Conservation (phyloP, 2,797 vertebrate species). For the Australoheros facetus region DNA sequence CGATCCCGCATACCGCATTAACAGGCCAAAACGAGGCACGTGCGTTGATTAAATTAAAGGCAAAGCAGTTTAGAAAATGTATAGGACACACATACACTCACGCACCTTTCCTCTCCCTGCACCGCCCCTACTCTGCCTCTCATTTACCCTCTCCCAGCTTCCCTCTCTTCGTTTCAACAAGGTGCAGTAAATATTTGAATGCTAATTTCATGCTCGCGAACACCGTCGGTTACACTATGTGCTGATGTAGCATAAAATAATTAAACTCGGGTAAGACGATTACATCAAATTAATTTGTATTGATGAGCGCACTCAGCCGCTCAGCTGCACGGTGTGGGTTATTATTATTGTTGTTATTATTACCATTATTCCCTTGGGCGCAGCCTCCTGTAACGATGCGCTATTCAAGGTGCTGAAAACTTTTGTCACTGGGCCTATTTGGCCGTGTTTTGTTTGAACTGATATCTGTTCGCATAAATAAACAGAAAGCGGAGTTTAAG, state of each 20-base stretch:
- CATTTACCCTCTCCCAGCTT: conserved; percentile 22
- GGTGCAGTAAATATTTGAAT: conserved; percentile 68
- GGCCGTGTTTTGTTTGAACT: conserved; percentile 15
- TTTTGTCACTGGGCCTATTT: conserved; percentile 31
- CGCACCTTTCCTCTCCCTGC: neutral
- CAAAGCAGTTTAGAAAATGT: neutral
- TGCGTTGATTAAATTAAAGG: conserved; percentile 33
- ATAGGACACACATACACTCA: neutral
- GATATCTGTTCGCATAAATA: conserved; percentile 15
- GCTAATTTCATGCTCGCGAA: conserved; percentile 68
- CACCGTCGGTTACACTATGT: conserved; percentile 52
- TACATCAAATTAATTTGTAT: conserved; percentile 72
- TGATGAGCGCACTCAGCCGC: conserved; percentile 61
- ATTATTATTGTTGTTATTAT: conserved; percentile 36
- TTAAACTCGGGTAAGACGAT: conserved; percentile 71
- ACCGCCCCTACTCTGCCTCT: conserved; percentile 3
- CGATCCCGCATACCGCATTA: neutral
- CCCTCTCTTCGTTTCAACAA: conserved; percentile 23
- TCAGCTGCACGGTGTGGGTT: conserved; percentile 34
- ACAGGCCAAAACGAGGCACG: conserved; percentile 12
- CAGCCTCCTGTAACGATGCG: conserved; percentile 19
- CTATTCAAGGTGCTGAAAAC: conserved; percentile 65
- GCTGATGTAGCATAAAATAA: conserved; percentile 74
- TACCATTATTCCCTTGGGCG: conserved; percentile 24
- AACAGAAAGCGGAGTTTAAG: conserved; percentile 15